Evolutionary conservation across 2,797 vertebrate genomes (phyloP), one percentile per base, ranked within the genome.

Genomic region (Acomys russatus): DNA sequence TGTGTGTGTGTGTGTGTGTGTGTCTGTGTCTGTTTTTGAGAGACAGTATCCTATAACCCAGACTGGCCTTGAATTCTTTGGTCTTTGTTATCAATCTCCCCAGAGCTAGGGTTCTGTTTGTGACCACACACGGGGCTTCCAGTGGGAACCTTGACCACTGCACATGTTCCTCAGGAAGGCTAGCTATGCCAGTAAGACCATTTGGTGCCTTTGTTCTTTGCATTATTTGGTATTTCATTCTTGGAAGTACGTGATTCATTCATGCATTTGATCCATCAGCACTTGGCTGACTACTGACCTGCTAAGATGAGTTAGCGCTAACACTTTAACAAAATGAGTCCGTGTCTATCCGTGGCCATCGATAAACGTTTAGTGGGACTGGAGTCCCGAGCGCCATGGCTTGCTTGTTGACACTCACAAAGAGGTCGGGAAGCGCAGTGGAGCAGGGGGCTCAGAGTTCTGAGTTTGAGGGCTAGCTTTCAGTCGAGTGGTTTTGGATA

Each of bases 381-480:
- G 49, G 76, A 94, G 87, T 49, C 30, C 44, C 71, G 25, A 56
- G 49, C 70, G 38, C 76, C 9, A n/a, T 61, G 73, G 76, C 61
- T 89, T 94, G 10, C 86, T 85, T 94, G 61, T 87, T 93, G 44
- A 88, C 15, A 88, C 84, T 87, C 15, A 35, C 23, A 44, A 8
- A 28, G 78, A 68, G 73, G 59, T 90, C 79, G 83, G 56, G 30
- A 95, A 79, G 35, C 33, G 10, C 6, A 54, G 9, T 76, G 1
- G 61, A 74, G 20, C 61, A 90, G 59, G 78, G 86, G 90, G 33
- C 35, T 93, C 9, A 20, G 54, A 84, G 35, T 76, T 38, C 90
- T 95, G 12, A 87, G 78, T 92, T 94, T 93, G 18, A 68, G 9
- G 44, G 92, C 90, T 92, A 76, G 28, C 44, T 93, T 88, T 84